A percentile compares a stretch with the other conserved stretches of the same genome.
Conservation (phyloP, 2,888 invertebrate species). For the Cataglyphis albicans region DNA sequence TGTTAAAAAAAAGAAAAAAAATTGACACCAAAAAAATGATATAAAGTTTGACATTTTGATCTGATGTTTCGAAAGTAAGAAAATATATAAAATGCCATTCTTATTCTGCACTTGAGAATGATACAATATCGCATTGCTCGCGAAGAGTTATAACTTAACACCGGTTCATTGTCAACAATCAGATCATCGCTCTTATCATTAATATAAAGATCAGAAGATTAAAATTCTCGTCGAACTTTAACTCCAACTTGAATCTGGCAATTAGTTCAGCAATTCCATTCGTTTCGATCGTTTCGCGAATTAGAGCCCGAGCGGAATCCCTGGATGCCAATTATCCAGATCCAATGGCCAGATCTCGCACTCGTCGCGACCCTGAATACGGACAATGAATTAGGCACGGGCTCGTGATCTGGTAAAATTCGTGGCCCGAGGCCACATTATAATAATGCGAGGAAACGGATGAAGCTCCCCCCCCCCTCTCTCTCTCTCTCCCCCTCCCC, state of each 20-base stretch:
- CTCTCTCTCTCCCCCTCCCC: background rate
- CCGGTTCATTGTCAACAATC: background rate
- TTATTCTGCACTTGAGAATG: no score
- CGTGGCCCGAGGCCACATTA: slow-evolving; percentile 79
- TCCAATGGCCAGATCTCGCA: slow-evolving; percentile 47
- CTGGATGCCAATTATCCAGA: slow-evolving; percentile 58
- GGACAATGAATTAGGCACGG: slow-evolving; percentile 80
- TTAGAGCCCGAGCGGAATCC: slow-evolving; percentile 30
- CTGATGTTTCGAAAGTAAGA: background rate
- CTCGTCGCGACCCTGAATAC: slow-evolving; percentile 36
- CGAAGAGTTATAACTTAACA: background rate
- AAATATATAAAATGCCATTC: background rate
- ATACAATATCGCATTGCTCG: no score
- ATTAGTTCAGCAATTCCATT: background rate
- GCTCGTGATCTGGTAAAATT: slow-evolving; percentile 81
- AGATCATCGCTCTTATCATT: background rate
- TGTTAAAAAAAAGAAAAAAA: background rate
- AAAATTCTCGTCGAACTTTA: background rate
- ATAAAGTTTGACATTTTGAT: background rate
- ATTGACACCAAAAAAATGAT: background rate
- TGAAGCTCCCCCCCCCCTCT: slow-evolving; percentile 54
- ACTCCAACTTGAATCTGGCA: background rate
- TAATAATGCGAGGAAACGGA: slow-evolving; percentile 81
- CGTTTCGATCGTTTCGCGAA: background rate
- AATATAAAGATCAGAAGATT: background rate